Evolutionary conservation across 2,113 vertebrate genomes (phyloP).

Genomic region (Sylvia atricapilla): DNA sequence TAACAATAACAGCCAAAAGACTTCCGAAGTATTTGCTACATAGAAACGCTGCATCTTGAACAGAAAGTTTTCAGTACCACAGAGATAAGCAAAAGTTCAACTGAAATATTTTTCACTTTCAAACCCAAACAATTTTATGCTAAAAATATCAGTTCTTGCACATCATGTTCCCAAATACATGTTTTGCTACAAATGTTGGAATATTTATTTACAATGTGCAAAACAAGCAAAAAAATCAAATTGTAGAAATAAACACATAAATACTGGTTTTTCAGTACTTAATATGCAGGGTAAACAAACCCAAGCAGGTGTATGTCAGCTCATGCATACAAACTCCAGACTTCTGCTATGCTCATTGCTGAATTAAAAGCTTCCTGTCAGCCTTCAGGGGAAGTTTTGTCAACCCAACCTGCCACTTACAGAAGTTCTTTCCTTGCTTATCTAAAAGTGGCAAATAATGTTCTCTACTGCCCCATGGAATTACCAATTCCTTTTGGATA

Average conservation of each 20-base stretch:
- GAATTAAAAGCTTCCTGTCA: not conserved
- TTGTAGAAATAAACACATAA: not conserved
- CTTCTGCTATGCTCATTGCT: not conserved
- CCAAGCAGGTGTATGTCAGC: not conserved
- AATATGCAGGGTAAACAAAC: not conserved
- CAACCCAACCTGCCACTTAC: not conserved
- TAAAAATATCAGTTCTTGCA: not conserved
- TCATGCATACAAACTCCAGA: not conserved
- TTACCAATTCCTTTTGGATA: not conserved
- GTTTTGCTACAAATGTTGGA: not conserved
- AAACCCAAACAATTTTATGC: not conserved
- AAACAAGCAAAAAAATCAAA: not conserved
- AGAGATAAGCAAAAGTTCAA: not conserved
- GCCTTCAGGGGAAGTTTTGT: not conserved
- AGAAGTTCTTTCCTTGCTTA: not conserved
- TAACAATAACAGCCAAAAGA: not conserved
- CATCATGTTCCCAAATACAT: not conserved
- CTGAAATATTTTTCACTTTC: not conserved
- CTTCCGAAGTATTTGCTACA: not conserved
- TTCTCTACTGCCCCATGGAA: not conserved
- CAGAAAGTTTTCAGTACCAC: not conserved
- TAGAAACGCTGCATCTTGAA: not conserved
- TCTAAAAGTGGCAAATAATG: not conserved
- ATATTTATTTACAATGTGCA: not conserved
- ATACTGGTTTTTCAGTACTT: not conserved